Percentiles rank a stretch among this genome's conserved stretches.
Conservation (phyloP, 2,113 vertebrate genomes). For the Apaloderma vittatum region DNA sequence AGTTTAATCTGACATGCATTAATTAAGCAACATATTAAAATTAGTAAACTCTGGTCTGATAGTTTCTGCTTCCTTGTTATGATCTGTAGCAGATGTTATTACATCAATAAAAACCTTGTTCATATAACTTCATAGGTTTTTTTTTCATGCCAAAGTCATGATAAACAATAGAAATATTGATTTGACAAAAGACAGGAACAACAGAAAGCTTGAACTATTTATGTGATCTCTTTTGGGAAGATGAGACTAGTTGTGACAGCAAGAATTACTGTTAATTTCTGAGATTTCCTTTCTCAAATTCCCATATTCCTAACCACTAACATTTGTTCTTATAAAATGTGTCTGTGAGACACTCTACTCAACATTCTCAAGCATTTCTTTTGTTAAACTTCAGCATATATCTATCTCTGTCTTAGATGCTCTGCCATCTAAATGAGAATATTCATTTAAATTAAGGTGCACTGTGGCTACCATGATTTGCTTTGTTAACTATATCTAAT, state of each 20-base stretch:
- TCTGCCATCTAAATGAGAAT: neutral
- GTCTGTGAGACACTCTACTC: neutral
- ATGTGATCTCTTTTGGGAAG: neutral
- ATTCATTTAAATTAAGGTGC: neutral
- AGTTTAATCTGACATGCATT: neutral
- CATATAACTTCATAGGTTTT: neutral
- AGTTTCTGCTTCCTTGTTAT: neutral
- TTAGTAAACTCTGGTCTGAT: neutral
- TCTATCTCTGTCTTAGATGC: neutral
- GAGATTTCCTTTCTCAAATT: neutral
- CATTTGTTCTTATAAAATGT: neutral
- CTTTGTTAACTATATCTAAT: neutral
- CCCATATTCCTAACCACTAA: fast-evolving
- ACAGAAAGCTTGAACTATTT: neutral
- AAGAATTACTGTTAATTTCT: neutral
- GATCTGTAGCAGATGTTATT: neutral
- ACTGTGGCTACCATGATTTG: fast-evolving
- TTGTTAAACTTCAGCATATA: neutral
- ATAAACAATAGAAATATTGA: neutral
- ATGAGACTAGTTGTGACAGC: neutral
- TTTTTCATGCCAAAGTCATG: neutral
- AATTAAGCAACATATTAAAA: neutral
- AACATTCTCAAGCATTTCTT: neutral
- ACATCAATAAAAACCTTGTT: neutral
- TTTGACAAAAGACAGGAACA: neutral